phyloP scores from a whole-genome alignment of 2,888 invertebrate species.

The Poecilus cupreus region DNA sequence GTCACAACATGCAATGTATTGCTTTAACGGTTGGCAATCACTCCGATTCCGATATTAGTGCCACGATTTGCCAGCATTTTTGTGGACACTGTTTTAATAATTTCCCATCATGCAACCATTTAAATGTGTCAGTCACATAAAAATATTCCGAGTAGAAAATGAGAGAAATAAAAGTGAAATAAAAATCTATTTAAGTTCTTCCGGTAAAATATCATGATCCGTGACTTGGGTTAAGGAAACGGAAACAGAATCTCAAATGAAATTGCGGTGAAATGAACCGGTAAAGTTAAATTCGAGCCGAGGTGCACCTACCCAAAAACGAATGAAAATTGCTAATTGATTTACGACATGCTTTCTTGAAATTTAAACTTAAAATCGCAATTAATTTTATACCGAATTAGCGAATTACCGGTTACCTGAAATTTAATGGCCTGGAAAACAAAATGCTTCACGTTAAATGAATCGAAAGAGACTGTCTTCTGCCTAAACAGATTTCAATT shows the following conservation, averaged over 20 bases:
- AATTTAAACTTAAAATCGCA: neutral
- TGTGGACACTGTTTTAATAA: neutral
- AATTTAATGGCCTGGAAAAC: neutral
- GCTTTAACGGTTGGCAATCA: no score
- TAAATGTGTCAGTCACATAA: neutral
- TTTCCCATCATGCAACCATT: neutral
- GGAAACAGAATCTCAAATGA: conserved; percentile 18
- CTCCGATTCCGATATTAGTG: no score
- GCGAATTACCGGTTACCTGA: neutral
- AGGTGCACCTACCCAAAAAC: neutral
- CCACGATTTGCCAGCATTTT: no score
- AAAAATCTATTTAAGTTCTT: conserved; percentile 12
- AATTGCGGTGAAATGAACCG: conserved; percentile 16
- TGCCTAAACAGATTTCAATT: no score
- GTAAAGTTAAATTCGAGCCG: neutral
- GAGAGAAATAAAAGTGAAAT: neutral
- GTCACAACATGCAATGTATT: no score
- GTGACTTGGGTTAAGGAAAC: conserved; percentile 19
- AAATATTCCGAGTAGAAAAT: neutral
- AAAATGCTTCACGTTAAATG: no score
- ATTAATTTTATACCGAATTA: neutral
- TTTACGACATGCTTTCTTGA: neutral
- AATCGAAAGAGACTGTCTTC: neutral
- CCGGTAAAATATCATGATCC: neutral
- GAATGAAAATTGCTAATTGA: neutral